phyloP scores from a whole-genome alignment of 2,888 invertebrate genomes.

The Lobophora halterata region DNA sequence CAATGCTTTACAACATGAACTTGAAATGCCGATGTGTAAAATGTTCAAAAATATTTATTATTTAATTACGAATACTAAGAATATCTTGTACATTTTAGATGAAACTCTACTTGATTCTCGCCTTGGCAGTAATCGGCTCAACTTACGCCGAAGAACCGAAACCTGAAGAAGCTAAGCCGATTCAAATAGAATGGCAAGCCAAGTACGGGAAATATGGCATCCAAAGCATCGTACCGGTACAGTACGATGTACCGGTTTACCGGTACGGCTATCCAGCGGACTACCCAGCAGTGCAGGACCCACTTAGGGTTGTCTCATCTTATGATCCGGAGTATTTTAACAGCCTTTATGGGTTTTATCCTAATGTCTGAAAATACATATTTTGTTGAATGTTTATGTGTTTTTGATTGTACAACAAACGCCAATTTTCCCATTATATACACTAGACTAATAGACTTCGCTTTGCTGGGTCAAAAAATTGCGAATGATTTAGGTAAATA shows the following conservation, averaged over 20 bases:
- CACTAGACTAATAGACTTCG: too few species aligned
- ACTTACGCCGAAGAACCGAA: constrained; percentile 15
- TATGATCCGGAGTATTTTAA: constrained; percentile 41
- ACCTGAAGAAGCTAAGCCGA: constrained; percentile 1
- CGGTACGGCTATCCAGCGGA: constrained; percentile 2
- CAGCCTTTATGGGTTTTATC: constrained; percentile 39
- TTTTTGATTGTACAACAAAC: too few species aligned
- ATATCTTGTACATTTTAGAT: constrained; percentile 32
- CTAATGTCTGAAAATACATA: constrained; percentile 22
- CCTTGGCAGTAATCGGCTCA: constrained; percentile 24
- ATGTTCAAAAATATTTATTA: too few species aligned
- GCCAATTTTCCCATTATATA: too few species aligned
- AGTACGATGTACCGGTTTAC: constrained; percentile 10
- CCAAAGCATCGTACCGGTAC: constrained; percentile 16
- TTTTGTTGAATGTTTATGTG: too few species aligned
- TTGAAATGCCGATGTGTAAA: too few species aligned
- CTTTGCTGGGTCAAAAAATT: too few species aligned
- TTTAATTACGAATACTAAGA: constrained; percentile 1
- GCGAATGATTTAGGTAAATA: too few species aligned
- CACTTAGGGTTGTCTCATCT: constrained; percentile 9
- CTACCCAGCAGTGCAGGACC: constrained; percentile 2
- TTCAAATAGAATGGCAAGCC: constrained; percentile 34
- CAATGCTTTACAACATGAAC: too few species aligned
- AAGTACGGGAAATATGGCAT: constrained; percentile 34
- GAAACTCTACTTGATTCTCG: constrained; percentile 34